Evolutionary conservation across 2,113 vertebrate species (phyloP), one percentile per base, ranked within the genome.

Genomic region (Ctenodactylus gundi): DNA sequence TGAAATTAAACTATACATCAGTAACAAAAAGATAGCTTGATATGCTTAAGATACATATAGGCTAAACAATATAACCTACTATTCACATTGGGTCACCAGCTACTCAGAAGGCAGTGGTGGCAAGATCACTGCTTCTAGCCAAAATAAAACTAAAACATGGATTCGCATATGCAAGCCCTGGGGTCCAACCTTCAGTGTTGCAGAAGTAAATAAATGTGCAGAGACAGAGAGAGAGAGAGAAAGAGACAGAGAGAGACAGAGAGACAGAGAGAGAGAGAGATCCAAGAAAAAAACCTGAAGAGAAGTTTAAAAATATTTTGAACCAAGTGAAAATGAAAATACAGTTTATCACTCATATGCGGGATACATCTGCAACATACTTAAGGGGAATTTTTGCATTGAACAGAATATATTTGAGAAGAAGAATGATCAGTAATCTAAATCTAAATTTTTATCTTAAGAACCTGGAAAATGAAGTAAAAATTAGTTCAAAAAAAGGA

Each of bases 401-500:
- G 64, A 49, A 18, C 49, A 18, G 12, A 78, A 18, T 29, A 57
- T 39, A 18, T 77, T 49, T 76, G 29, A 67, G 75, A 89, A 41
- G 57, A 86, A 62, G 8, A 78, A 73, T 34, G 31, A 65, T 65
- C 20, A 41, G 4, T 34, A 58, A 85, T 44, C 31, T 60, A 53
- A 58, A 85, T 44, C 31, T 60, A 53, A 70, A 21, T 39, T 87
- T 58, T 21, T 21, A 87, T 67, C 27, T 82, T 60, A 67, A 10
- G 15, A 91, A 86, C 44, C 25, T 64, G 76, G n/a, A 36, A 82
- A 90, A 46, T 27, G 20, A 67, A 67, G 29, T 41, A n/a, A n/a
- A 58, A 87, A 81, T 44, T 44, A 94, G 75, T 67, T 39, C n/a
- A 60, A 82, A 87, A 65, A 65, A 86, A 58, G 51, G 80, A 72